These are phyloP conservation scores for Frankliniella fusca DNA, from an alignment of 2,888 invertebrate species.

Conservation along the genomic window DNA sequence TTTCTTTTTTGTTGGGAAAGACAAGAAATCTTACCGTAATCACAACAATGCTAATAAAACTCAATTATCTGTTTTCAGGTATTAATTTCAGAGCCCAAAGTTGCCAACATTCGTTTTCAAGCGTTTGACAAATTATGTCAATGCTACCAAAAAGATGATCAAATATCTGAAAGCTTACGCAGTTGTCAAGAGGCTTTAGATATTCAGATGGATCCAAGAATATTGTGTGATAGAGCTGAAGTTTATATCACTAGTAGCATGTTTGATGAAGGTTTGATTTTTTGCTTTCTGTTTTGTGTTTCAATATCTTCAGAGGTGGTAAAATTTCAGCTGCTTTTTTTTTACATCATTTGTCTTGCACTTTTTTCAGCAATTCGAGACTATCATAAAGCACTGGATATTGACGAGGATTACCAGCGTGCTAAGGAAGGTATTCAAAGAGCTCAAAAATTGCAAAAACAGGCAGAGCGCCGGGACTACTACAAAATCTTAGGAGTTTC, in stretches of 20 bases:
- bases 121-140: slow-evolving; percentile 76
- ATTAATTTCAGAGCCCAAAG: slow-evolving; percentile 55
- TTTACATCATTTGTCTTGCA: background rate
- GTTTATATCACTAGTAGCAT: slow-evolving; percentile 83
- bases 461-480: slow-evolving; percentile 89
- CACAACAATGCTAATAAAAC: background rate
- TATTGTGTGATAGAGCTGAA: slow-evolving; percentile 88
- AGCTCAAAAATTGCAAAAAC: slow-evolving; percentile 88
- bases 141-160: slow-evolving; percentile 68
- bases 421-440: slow-evolving; percentile 85
- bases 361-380: slow-evolving; percentile 70
- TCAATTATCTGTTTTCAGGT: slow-evolving; percentile 43
- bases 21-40: background rate
- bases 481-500: slow-evolving; percentile 94
- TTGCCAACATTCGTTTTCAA: slow-evolving; percentile 65
- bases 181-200: slow-evolving; percentile 77
- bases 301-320: background rate
- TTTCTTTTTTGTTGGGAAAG: slow-evolving; percentile 2
- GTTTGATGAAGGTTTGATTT: slow-evolving; percentile 75
- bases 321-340: no score
- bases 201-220: slow-evolving; percentile 66
- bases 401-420: slow-evolving; percentile 71
- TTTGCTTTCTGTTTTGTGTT: background rate
- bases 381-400: slow-evolving; percentile 77
- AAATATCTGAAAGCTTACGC: slow-evolving; percentile 65